Evolutionary conservation across 2,113 vertebrate genomes (phyloP), one percentile per base, ranked within the genome.

Genomic region (Gambusia holbrooki): DNA sequence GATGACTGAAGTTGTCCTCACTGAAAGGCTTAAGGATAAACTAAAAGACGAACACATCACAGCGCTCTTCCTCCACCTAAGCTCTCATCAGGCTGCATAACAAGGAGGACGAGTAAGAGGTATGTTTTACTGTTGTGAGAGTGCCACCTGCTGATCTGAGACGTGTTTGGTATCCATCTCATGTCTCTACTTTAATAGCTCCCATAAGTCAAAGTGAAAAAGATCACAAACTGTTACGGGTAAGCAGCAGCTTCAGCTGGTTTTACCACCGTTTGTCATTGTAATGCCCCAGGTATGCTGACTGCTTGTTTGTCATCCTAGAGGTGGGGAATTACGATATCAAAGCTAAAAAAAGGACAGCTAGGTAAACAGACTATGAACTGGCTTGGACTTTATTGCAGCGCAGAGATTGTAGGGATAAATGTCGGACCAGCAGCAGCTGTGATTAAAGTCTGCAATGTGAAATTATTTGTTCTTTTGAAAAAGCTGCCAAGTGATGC

Each of bases 101-200:
- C 30, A 60, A 37, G 29, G 40, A 60, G 11, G 37, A 19, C 42
- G 68, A 60, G 22, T 6, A 17, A 5, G 25, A 9, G n/a, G 4
- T 61, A n/a, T 3, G n/a, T 27, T 63, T 90, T 27, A 29, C 81
- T 92, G 89, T 87, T 80, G 66, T 77, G 66, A 90, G 77, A 93
- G 91, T 82, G 90, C 93, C 89, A 91, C 87, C 94, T 94, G 80
- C 86, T 93, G 94, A 74, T 84, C n/a, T 81, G 37, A 78, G 45
- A 37, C 48, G 22, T 32, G 61, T 62, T 72, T 73, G 61, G 76
- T 85, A 84, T 25, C 77, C 35, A 9, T 33, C 30, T 48, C 60
- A 76, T 54, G 37, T 74, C 61, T 67, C 13, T n/a, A 8, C 13
- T 48, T 3, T 62, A 54, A 71, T 22, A 28, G n/a, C 25, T 42